Base-by-base conservation (phyloP, 2,113 vertebrate species). In the Motacilla tschutschensis region DNA sequence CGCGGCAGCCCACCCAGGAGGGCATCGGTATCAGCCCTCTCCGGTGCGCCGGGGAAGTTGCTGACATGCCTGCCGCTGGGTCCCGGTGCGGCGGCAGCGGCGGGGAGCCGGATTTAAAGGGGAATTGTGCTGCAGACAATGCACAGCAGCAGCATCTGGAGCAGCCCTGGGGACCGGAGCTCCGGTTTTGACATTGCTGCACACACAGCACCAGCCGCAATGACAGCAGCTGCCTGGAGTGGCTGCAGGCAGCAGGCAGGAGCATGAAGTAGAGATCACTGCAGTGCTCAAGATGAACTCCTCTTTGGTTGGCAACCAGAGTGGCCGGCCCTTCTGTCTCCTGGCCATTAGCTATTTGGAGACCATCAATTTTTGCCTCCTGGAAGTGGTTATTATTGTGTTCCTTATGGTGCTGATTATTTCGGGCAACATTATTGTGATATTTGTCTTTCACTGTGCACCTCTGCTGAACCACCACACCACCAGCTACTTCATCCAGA, bases 361-460 rank as follows among this genome's bases (percentile, higher is more conserved):
- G 83, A 95, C 97, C 79, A 96, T 98, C 92, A 95, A 97, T 94
- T 97, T 98, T 95, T 99, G 99, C 96, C 96, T 99, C 58, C 96
- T 99, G 91, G 99, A 99, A 97, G 98, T 98, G 47, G 95, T 98
- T 5, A 92, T 99, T 90, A 98, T 99, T 77, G 97, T 99, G 36
- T 98, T 99, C 84, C 98, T 99, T 62, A 99, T 98, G 57, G 96
- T 98, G 89, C 98, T 99, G 78, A 99, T 99, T 89, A 98, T 99
- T 95, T 98, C 97, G 4, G 99, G 99, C 33, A 99, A 99, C 95
- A 94, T 99, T 67, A 97, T 99, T 65, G 99, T 99, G 79, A 99
- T 99, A 86, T 98, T 99, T 89, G 99, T 99, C 65, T 99, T 99
- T 96, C 99, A 99, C 95, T 99, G 99, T 87, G 99, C 99, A n/a